Conservation (phyloP, 1,140 invertebrate species). For the Eriosoma lanigerum region DNA sequence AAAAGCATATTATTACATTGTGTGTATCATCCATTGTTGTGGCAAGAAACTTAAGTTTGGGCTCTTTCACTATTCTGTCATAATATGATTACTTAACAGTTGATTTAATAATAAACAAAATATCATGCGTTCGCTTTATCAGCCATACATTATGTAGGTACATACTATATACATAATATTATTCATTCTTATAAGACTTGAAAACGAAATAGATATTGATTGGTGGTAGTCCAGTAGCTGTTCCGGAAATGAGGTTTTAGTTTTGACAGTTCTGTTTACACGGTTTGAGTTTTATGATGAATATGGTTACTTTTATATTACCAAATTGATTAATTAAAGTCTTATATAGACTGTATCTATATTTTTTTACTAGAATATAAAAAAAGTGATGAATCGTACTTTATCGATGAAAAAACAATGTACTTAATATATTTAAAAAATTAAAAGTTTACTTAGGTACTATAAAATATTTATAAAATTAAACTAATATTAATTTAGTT, state of each 20-base stretch:
- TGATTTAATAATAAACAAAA: constrained; percentile 20
- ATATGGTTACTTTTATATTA: neutral
- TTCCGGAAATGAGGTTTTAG: constrained; percentile 22
- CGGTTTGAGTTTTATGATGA: constrained; percentile 17
- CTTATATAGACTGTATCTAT: no score
- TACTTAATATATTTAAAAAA: no score
- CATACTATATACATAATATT: neutral
- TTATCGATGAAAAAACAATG: no score
- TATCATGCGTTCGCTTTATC: neutral
- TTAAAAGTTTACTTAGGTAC: no score
- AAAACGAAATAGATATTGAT: constrained; percentile 29
- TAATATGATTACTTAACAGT: neutral
- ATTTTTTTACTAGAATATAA: no score
- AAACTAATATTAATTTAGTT: no score
- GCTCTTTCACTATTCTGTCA: neutral
- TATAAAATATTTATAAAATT: no score
- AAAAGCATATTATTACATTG: neutral
- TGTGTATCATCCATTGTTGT: neutral
- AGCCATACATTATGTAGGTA: no score
- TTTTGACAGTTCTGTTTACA: constrained; percentile 30
- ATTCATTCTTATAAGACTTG: neutral
- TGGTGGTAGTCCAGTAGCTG: no score
- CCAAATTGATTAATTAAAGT: no score
- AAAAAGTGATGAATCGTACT: no score
- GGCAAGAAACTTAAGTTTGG: neutral